Evolutionary conservation across 1,140 invertebrate species (phyloP).

Genomic region (Yoshiicerus persimilis): DNA sequence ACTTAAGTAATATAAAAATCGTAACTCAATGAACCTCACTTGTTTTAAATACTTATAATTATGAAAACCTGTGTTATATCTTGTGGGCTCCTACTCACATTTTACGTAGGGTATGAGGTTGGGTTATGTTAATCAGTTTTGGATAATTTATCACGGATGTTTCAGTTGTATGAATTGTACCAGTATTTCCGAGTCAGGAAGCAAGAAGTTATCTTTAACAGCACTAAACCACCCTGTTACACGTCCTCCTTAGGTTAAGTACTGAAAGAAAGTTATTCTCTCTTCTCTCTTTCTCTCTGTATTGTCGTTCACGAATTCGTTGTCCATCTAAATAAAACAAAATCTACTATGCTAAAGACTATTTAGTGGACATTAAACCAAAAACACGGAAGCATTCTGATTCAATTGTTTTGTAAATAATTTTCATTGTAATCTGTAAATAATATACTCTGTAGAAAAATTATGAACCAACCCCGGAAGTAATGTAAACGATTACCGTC

Average conservation of each 20-base stretch:
- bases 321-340: neutral
- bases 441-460: neutral
- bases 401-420: neutral
- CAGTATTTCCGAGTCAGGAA: neutral
- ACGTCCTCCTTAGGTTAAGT: neutral
- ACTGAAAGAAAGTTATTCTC: too few species aligned
- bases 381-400: neutral
- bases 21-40: neutral
- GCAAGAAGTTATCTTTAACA: neutral
- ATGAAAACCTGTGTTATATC: neutral
- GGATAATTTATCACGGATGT: neutral
- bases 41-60: neutral
- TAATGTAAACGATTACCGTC: neutral
- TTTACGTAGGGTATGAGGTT: neutral
- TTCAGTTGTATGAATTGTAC: neutral
- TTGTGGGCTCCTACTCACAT: neutral
- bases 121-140: neutral
- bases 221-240: neutral
- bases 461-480: neutral
- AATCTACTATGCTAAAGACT: too few species aligned
- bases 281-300: too few species aligned
- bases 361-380: neutral
- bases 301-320: neutral
- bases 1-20: neutral
- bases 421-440: neutral